A percentile compares a stretch with the other conserved stretches of the same genome.
These are phyloP conservation scores for Sebastes kiyomatsui DNA, from an alignment of 2,797 vertebrate species.

Conservation along the genomic window DNA sequence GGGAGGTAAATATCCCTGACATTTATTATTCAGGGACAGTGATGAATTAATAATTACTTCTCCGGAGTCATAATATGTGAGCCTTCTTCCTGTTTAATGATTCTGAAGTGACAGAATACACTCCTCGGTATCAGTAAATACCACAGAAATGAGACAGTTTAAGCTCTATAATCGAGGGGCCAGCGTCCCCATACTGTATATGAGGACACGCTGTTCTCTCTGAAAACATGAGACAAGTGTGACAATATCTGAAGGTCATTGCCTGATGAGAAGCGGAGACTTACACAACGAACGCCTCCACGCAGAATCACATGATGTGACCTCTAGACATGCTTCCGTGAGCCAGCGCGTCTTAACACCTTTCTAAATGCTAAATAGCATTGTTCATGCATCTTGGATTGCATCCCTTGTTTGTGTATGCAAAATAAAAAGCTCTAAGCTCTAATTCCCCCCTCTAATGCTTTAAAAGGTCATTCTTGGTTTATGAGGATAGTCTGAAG, in stretches of 20 bases:
- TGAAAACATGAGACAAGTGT: conserved; percentile 10
- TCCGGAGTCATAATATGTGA: conserved; percentile 57
- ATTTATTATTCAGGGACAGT: conserved; percentile 77
- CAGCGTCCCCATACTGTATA: conserved; percentile 10
- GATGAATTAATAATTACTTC: conserved; percentile 80
- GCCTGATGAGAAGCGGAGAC: conserved; percentile 57
- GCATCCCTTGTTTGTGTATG: conserved; percentile 72
- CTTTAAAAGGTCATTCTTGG: conserved; percentile 70
- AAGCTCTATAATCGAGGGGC: conserved; percentile 22
- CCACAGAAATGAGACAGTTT: conserved; percentile 30
- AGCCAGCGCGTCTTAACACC: conserved; percentile 71
- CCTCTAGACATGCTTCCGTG: conserved; percentile 66
- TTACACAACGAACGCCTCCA: conserved; percentile 51
- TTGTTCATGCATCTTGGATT: conserved; percentile 65
- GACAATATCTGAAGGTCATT: conserved; percentile 68
- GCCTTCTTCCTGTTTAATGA: conserved; percentile 53
- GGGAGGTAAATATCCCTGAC: conserved; percentile 69
- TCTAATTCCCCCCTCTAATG: conserved; percentile 53
- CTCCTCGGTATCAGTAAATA: conserved; percentile 31
- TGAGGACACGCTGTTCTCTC: conserved; percentile 19
- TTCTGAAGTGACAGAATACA: conserved; percentile 41
- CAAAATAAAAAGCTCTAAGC: conserved; percentile 65
- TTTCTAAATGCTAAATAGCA: conserved; percentile 81
- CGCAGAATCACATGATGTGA: conserved; percentile 54
- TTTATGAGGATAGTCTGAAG: conserved; percentile 37